Base-by-base conservation (phyloP, 2,797 vertebrate genomes). In the Pelodytes ibericus region DNA sequence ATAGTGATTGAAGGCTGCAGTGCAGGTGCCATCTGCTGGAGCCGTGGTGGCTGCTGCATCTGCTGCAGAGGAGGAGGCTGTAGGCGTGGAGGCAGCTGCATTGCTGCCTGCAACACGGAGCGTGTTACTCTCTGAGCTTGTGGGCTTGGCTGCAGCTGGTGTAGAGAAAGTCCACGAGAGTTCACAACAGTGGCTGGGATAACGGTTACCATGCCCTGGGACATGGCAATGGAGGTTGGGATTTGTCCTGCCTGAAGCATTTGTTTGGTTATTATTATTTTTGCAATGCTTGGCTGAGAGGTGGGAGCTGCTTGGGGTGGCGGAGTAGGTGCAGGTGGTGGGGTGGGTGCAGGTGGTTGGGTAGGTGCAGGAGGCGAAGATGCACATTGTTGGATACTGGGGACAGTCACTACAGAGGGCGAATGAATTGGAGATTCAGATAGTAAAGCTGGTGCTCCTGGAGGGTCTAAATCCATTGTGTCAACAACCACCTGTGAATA, bases 201-300 rank as follows among this genome's bases (percentile, higher is more conserved):
- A 81, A 96, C 89, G 0, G 95, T 96, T 81, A 96, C 93, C 88
- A 96, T 85, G 6, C 87, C 86, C 74, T 90, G 88, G 36, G 91
- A 91, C 4, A 83, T 80, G 73, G 91, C 86, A 80, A 89, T 87
- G 72, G 86, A 90, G 67, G 83, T 87, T 5, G 88, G 86, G 41
- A 82, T 80, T 26, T 73, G 77, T 8, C 81, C 81, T 83, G 89
- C 8, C 6, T 87, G 81, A 62, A 87, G 87, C 75, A 89, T 87
- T 82, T 94, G 93, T 82, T 94, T 94, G 80, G 94, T 93, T 83
- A 96, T 93, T 83, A 96, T 93, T 84, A 96, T 95, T 84, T 96
- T 96, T 64, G 93, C 90, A 83, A 95, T 92, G 7, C 85, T 90
- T 75, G 86, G 85, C 75, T 88, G 86, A 51, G 75, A 6, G 66